Evolutionary conservation across 2,888 invertebrate genomes (phyloP).

Genomic region (Coleophora deauratella): DNA sequence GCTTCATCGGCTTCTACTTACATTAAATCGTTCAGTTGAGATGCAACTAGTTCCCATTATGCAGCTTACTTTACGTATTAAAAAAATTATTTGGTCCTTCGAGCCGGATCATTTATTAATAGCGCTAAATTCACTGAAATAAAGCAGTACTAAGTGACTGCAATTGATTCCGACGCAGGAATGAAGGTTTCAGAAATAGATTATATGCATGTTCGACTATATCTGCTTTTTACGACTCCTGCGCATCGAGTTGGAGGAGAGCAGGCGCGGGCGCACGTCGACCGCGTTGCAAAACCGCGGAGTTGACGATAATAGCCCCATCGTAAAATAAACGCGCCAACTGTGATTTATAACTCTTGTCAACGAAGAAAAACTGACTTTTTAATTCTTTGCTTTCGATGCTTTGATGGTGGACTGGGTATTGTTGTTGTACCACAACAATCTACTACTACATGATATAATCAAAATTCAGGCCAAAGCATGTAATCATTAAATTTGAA

Average conservation of each 20-base stretch:
- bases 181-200: constrained; percentile 47
- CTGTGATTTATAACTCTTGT: constrained; percentile 61
- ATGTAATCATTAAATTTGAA: no score
- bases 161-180: no score
- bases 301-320: constrained; percentile 64
- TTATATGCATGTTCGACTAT: constrained; percentile 52
- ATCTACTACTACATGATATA: no score
- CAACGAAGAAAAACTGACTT: constrained; percentile 58
- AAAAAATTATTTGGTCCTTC: no score
- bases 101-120: no score
- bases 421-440: no score
- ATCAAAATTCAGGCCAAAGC: no score
- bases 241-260: constrained; percentile 22
- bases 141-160: no score
- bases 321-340: constrained; percentile 64
- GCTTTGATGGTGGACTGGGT: constrained; percentile 42
- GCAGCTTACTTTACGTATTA: no score
- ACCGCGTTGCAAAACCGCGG: constrained; percentile 61
- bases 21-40: no score
- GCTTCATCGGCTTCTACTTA: constrained; percentile 33
- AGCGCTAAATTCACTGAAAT: no score
- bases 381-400: constrained; percentile 52
- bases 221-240: constrained; percentile 60
- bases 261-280: constrained; percentile 30
- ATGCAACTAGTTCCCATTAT: no score